Percentiles rank a stretch among this genome's conserved stretches.
Conservation (phyloP, 1,140 invertebrate genomes). For the Capitella teleta region DNA sequence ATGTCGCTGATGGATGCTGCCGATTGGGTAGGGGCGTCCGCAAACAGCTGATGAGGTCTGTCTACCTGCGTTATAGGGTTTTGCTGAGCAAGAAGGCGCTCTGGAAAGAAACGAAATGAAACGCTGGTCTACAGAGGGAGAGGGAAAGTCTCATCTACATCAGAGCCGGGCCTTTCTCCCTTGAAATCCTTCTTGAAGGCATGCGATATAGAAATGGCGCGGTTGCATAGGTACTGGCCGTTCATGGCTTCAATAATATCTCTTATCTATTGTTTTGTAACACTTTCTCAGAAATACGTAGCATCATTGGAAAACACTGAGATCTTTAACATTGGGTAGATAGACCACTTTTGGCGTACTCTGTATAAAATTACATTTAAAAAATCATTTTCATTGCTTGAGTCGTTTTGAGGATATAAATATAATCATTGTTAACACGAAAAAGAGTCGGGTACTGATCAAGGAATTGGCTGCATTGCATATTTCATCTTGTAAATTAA, state of each 20-base stretch:
- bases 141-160: constrained; percentile 51
- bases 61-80: constrained; percentile 95
- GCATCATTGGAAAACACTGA: too few relatives aligned
- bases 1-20: constrained; percentile 1
- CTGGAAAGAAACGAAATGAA: constrained; percentile 38
- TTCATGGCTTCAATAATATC: constrained; percentile 99
- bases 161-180: constrained; percentile 95
- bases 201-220: constrained; percentile 96
- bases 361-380: too few relatives aligned
- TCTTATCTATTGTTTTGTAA: too few relatives aligned
- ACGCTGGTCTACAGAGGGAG: neutral
- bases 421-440: too few relatives aligned
- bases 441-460: too few relatives aligned
- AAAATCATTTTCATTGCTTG: too few relatives aligned
- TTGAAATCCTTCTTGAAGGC: constrained; percentile 99
- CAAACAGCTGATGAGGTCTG: constrained; percentile 94
- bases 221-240: constrained; percentile 95
- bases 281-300: too few relatives aligned
- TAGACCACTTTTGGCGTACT: too few relatives aligned
- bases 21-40: constrained; percentile 62
- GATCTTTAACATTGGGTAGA: too few relatives aligned
- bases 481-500: too few relatives aligned
- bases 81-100: constrained; percentile 89
- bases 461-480: too few relatives aligned
- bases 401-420: too few relatives aligned